Percentiles rank a stretch among this genome's conserved stretches.
These are phyloP conservation scores for Ochropleura plecta DNA, from an alignment of 2,888 invertebrate genomes.

Conservation along the genomic window DNA sequence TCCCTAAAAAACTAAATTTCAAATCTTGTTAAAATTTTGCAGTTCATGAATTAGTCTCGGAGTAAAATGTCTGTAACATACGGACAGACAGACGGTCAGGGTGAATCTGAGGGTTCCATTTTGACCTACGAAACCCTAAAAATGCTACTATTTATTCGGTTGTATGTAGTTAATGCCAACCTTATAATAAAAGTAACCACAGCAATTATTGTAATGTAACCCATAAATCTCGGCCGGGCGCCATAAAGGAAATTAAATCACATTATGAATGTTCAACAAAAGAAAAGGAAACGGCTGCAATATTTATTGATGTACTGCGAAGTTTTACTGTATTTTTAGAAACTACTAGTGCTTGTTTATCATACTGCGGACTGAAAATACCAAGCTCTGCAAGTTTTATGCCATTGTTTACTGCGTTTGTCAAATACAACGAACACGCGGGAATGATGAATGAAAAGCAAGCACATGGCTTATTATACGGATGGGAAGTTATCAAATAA, in stretches of 20 bases:
- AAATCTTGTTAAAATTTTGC: too few species aligned
- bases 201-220: constrained; percentile 28
- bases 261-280: constrained; percentile 41
- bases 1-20: too few species aligned
- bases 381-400: not conserved
- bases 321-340: constrained; percentile 13
- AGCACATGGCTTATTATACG: too few species aligned
- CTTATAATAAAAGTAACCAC: constrained; percentile 1
- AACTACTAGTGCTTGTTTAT: not conserved
- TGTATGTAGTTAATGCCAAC: not conserved
- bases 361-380: not conserved
- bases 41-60: too few species aligned
- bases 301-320: not conserved
- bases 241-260: constrained; percentile 44
- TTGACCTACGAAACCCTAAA: too few species aligned
- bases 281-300: constrained; percentile 24
- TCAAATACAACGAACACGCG: not conserved
- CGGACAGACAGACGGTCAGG: too few species aligned
- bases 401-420: not conserved
- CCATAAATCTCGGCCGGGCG: constrained; percentile 31
- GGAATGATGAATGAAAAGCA: too few species aligned
- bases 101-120: too few species aligned
- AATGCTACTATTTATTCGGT: not conserved
- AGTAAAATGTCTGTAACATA: too few species aligned
- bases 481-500: too few species aligned